Base-by-base conservation (phyloP, 2,888 invertebrate genomes). In the Adelognathus sp. region DNA sequence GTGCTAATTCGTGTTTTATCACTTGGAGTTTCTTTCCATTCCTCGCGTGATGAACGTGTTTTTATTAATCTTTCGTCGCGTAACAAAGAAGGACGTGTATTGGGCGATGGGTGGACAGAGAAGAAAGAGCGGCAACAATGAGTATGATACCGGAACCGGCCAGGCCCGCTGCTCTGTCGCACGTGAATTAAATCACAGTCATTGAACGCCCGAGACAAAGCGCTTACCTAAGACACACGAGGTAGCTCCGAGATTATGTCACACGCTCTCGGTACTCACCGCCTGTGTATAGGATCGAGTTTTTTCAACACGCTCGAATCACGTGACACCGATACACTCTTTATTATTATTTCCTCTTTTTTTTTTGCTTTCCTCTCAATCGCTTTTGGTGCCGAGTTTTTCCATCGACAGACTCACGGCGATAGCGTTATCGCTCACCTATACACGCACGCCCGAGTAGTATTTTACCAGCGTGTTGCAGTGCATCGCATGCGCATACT, bases 161-260 rank as follows among this genome's bases (percentile, higher is more conserved):
- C 24, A 7, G 21, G 27, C 50, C 24, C 3, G 18, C 33, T 1
- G 66, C 6, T 39, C 9, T 21, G 50, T 21, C 41, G 52, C 66
- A 60, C 31, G 44, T 46, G 14, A 27, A 14, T 9, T 50, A 16
- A 72, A 77, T 72, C 24, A 66, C 66, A 63, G 77, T 36, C 44
- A 61, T 54, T 61, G 67, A 72, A 67, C 71, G 54, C 36, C 4
- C 11, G 54, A 67, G 61, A 77, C 66, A 67, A 72, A 66, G 52
- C 39, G 52, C 36, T 77, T 67, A 56, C n/a, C 54, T 27, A 56
- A 69, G 61, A 27, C 7, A 66, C 16, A 54, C 39, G 33, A 64
- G 29, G 18, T 9, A 31, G 7, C n/a, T 14, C 39, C 46, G 31
- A 29, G 63, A 69, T 74, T 69, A 69, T 64, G 56, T 78, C 73